phyloP scores from a whole-genome alignment of 64 coral and sea anemone genomes.

The Actinia equina region DNA sequence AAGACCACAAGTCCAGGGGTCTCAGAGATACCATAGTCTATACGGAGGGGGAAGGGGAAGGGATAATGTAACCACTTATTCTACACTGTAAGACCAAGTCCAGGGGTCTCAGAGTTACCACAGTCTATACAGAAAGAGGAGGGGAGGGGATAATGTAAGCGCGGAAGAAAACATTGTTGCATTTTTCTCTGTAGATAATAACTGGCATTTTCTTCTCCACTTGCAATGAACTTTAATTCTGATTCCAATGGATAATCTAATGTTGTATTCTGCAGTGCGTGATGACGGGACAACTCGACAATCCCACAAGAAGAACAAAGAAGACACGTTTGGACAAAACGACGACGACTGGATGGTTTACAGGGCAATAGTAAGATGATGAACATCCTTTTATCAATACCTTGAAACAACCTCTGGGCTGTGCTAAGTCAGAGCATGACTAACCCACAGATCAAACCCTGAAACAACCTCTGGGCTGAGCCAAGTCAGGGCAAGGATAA shows the following conservation, averaged over 20 bases:
- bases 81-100: too few species aligned
- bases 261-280: slow-evolving; percentile 48
- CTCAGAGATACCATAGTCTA: too few species aligned
- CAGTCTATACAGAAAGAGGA: too few species aligned
- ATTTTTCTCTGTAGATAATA: too few species aligned
- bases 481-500: not conserved
- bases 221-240: not conserved
- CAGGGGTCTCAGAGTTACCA: too few species aligned
- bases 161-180: not conserved
- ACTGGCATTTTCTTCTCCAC: too few species aligned
- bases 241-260: not conserved
- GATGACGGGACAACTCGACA: slow-evolving; percentile 90
- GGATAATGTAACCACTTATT: not conserved
- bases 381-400: too few species aligned
- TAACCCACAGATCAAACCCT: too few species aligned
- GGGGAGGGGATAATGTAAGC: not conserved
- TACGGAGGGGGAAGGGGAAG: too few species aligned
- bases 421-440: not conserved
- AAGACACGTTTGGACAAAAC: slow-evolving; percentile 98
- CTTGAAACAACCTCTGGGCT: not conserved
- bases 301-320: slow-evolving; percentile 90
- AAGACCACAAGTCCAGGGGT: too few species aligned
- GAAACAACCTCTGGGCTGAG: not conserved
- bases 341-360: slow-evolving; percentile 99
- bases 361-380: slow-evolving; percentile 82